A percentile compares a stretch with the other conserved stretches of the same genome.
phyloP scores from a whole-genome alignment of 1,140 invertebrate genomes.

The Andrena cerasifolii region DNA sequence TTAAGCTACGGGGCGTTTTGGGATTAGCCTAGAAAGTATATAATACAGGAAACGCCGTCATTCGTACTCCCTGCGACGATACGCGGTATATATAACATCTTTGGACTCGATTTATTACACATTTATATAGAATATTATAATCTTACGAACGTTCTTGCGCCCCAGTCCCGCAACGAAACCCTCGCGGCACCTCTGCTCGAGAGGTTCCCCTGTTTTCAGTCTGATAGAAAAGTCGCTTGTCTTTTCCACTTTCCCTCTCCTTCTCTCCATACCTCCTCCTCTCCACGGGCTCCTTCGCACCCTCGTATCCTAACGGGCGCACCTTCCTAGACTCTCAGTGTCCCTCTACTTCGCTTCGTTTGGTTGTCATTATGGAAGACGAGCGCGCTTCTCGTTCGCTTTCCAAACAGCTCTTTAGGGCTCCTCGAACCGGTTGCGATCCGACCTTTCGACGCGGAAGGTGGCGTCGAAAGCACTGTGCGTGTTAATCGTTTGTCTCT shows the following conservation, averaged over 20 bases:
- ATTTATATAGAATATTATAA: slow-evolving; percentile 76
- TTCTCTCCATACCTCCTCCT: not conserved
- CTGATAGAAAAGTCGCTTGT: slow-evolving; percentile 43
- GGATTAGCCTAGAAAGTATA: slow-evolving; percentile 78
- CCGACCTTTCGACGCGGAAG: too few relatives aligned
- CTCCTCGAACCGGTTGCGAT: not conserved
- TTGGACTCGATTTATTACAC: slow-evolving; percentile 83
- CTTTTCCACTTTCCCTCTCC: slow-evolving; percentile 12
- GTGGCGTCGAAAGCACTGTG: slow-evolving; percentile 6
- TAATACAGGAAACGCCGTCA: slow-evolving; percentile 78
- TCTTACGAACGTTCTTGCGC: slow-evolving; percentile 49
- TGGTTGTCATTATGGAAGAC: slow-evolving; percentile 51
- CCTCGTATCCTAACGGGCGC: not conserved
- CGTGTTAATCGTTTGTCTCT: not conserved
- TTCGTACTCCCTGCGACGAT: slow-evolving; percentile 67
- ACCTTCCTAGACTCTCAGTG: slow-evolving; percentile 45
- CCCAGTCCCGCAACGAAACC: slow-evolving; percentile 27
- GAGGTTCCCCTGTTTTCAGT: slow-evolving; percentile 42
- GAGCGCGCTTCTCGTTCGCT: slow-evolving; percentile 7
- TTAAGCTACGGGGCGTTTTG: slow-evolving; percentile 63
- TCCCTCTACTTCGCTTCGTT: slow-evolving; percentile 1
- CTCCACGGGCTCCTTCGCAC: not conserved
- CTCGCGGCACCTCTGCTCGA: slow-evolving; percentile 17
- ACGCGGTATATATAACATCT: slow-evolving; percentile 81
- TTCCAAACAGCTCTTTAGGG: not conserved